Conservation (phyloP, 2,113 vertebrate species). For the Heptranchias perlo region DNA sequence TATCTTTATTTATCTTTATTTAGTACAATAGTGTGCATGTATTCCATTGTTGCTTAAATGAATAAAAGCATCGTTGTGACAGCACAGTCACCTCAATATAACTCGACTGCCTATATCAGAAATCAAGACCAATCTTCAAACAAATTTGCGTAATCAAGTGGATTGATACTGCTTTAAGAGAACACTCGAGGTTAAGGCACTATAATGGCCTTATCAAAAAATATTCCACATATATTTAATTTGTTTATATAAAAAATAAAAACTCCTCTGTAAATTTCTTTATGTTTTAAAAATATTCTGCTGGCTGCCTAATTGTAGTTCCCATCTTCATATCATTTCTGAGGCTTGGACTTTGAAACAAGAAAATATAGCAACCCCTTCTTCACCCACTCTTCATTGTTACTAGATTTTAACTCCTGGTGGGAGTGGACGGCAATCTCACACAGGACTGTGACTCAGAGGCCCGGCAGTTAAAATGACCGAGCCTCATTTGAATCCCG, state of each 20-base stretch:
- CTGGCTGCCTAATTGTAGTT: not conserved
- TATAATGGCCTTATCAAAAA: not conserved
- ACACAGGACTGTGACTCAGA: not conserved
- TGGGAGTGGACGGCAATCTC: not conserved
- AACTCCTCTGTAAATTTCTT: not conserved
- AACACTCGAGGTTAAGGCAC: not conserved
- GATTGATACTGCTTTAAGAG: not conserved
- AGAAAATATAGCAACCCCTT: not conserved
- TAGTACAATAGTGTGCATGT: not conserved
- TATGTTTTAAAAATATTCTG: not conserved
- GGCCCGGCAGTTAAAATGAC: not conserved
- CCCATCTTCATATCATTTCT: not conserved
- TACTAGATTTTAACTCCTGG: not conserved
- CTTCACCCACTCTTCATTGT: not conserved
- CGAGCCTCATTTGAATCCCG: not conserved
- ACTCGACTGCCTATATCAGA: not conserved
- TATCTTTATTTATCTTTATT: conserved; percentile 28
- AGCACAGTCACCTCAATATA: conserved; percentile 20
- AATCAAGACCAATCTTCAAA: not conserved
- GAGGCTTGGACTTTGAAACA: not conserved
- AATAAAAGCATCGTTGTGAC: conserved; percentile 28
- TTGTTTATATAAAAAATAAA: not conserved
- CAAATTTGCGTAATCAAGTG: not conserved
- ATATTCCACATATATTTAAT: not conserved
- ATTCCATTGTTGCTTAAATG: not conserved